These are phyloP conservation scores for Potamilus streckersoni DNA, from an alignment of 1,140 invertebrate genomes.

Conservation along the genomic window DNA sequence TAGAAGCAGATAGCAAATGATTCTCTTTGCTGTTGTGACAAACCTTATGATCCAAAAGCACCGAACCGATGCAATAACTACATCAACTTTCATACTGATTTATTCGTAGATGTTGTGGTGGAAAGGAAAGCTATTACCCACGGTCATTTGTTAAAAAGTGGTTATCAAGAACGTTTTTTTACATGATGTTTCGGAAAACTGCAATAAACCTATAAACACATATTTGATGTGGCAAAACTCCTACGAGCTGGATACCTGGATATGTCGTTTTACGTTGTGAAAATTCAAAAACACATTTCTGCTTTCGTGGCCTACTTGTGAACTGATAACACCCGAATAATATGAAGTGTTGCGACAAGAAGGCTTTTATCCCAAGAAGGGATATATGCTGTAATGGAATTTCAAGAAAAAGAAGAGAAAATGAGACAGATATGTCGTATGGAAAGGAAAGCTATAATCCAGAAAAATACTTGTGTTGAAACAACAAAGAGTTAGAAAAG, in stretches of 20 bases:
- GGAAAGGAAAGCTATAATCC: conserved; percentile 17
- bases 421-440: conserved; percentile 9
- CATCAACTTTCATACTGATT: no score
- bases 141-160: neutral
- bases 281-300: neutral
- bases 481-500: conserved; percentile 1
- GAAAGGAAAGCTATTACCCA: conserved; percentile 1
- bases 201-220: conserved; percentile 6
- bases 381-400: conserved; percentile 18
- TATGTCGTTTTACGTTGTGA: conserved; percentile 9
- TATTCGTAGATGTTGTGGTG: conserved; percentile 8
- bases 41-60: no score
- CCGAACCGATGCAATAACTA: no score
- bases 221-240: conserved; percentile 5
- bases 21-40: conserved; percentile 9
- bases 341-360: conserved; percentile 10
- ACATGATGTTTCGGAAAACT: conserved; percentile 15
- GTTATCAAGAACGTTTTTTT: neutral
- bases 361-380: conserved; percentile 4
- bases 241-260: neutral
- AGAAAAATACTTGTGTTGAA: conserved; percentile 4
- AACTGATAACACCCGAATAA: neutral
- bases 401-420: neutral
- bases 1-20: neutral
- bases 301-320: conserved; percentile 1